Evolutionary conservation across 2,888 invertebrate genomes (phyloP), one percentile per base, ranked within the genome.

Genomic region (Lochmaea crataegi): DNA sequence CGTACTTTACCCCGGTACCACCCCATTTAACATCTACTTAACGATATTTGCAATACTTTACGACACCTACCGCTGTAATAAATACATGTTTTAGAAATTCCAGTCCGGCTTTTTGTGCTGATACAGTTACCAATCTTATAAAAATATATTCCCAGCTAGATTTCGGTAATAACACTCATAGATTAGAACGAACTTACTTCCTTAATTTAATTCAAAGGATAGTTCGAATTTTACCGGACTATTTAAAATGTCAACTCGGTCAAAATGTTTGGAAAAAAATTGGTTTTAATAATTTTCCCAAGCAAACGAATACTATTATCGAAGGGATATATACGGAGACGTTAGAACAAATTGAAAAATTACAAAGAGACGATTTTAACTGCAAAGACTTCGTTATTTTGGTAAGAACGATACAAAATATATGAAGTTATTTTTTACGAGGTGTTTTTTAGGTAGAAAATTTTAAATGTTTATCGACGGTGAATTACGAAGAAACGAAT

Each of bases 171-270:
- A 79, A 80, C 51, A 78, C 81, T 1, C 48, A 76, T 42, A 76
- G 79, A 60, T 78, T 81, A n/a, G 80, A 81, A 65, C 73, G 76
- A 16, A 48, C 78, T 48, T 76, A 76, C 72, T 63, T 83, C 26
- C 78, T 78, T 74, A 75, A 76, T 65, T 75, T 83, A 4, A 60
- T 81, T 11, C 73, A 76, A 38, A 77, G 80, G 64, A 73, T 82
- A 26, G 82, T 79, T 66, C 57, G 57, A 53, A 70, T 72, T 42
- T 72, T 81, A 38, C 77, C 77, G 2, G 61, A 53, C 53, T 16
- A 72, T 56, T 53, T 64, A 10, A 75, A 74, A 22, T 48, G 32
- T 65, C 57, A 73, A 51, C 16, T 71, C 10, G 42, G 56, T 6
- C 45, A 69, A 67, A 66, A 4, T 57, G 48, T 53, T 53, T 77